phyloP scores from a whole-genome alignment of 2,888 invertebrate species.

The Buathra laborator region DNA sequence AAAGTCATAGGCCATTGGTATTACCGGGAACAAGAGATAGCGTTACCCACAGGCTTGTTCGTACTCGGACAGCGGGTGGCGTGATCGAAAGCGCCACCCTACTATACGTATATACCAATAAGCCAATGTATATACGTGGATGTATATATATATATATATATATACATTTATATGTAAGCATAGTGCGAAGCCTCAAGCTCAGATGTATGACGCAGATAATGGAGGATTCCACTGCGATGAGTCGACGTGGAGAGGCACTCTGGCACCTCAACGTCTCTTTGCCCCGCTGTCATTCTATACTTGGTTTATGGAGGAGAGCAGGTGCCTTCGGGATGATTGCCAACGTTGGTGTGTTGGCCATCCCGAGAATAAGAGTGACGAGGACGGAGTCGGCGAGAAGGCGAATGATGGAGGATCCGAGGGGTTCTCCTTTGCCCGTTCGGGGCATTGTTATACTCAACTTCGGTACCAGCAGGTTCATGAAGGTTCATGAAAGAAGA shows the following conservation, averaged over 20 bases:
- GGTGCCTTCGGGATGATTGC: conserved; percentile 65
- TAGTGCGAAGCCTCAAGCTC: conserved; percentile 44
- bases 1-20: conserved; percentile 50
- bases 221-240: conserved; percentile 71
- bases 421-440: conserved; percentile 33
- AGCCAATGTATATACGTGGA: neutral
- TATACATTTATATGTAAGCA: conserved; percentile 5
- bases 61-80: conserved; percentile 56
- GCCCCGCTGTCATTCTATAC: conserved; percentile 52
- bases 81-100: conserved; percentile 72
- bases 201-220: conserved; percentile 71
- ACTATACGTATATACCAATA: conserved; percentile 31
- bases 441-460: conserved; percentile 56
- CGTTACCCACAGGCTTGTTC: conserved; percentile 50
- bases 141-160: neutral
- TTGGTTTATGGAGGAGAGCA: conserved; percentile 67
- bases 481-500: conserved; percentile 58
- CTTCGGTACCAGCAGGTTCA: conserved; percentile 69
- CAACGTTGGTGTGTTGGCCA: conserved; percentile 51
- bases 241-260: conserved; percentile 58
- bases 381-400: conserved; percentile 50
- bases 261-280: conserved; percentile 42
- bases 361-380: conserved; percentile 48
- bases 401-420: conserved; percentile 63
- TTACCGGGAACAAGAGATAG: conserved; percentile 60